Percentiles rank a stretch among this genome's conserved stretches.
Evolutionary conservation across 2,113 vertebrate genomes (phyloP).

Genomic region (Columbina picui): DNA sequence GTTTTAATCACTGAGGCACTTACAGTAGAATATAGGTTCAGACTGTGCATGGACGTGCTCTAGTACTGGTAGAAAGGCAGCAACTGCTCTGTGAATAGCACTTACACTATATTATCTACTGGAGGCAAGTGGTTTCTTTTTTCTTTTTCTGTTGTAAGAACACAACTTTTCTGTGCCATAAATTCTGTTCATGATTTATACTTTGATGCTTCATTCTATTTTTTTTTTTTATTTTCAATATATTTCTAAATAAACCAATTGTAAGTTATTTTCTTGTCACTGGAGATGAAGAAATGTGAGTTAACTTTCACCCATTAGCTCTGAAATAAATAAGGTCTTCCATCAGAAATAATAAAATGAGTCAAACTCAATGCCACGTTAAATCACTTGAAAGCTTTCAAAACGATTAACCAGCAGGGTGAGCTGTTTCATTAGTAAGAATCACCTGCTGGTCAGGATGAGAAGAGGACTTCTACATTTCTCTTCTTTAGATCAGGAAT

Average conservation of each 20-base stretch:
- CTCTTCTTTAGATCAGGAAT: neutral
- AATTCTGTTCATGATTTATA: slow-evolving; percentile 56
- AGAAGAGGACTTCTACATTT: neutral
- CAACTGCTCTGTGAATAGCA: slow-evolving; percentile 42
- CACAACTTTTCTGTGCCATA: slow-evolving; percentile 42
- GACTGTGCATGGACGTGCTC: slow-evolving; percentile 41
- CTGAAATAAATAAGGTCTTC: slow-evolving; percentile 53
- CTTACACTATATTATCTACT: slow-evolving; percentile 44
- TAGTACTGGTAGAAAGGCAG: slow-evolving; percentile 28
- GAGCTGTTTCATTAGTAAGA: slow-evolving; percentile 53
- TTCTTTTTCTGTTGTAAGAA: slow-evolving; percentile 13
- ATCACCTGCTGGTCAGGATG: neutral
- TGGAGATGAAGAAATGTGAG: slow-evolving; percentile 45
- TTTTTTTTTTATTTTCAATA: slow-evolving; percentile 50
- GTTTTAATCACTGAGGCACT: slow-evolving; percentile 42
- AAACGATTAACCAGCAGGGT: slow-evolving; percentile 34
- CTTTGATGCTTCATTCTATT: slow-evolving; percentile 16
- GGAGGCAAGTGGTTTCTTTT: slow-evolving; percentile 12
- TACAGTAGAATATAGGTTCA: slow-evolving; percentile 35
- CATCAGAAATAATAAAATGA: slow-evolving; percentile 51
- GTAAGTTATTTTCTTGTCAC: slow-evolving; percentile 63
- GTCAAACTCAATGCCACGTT: slow-evolving; percentile 17
- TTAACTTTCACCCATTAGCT: slow-evolving; percentile 50
- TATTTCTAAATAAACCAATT: slow-evolving; percentile 68
- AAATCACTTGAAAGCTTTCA: slow-evolving; percentile 45